A percentile compares a stretch with the other conserved stretches of the same genome.
Conservation (phyloP, 2,113 vertebrate genomes). For the Cacatua alba region DNA sequence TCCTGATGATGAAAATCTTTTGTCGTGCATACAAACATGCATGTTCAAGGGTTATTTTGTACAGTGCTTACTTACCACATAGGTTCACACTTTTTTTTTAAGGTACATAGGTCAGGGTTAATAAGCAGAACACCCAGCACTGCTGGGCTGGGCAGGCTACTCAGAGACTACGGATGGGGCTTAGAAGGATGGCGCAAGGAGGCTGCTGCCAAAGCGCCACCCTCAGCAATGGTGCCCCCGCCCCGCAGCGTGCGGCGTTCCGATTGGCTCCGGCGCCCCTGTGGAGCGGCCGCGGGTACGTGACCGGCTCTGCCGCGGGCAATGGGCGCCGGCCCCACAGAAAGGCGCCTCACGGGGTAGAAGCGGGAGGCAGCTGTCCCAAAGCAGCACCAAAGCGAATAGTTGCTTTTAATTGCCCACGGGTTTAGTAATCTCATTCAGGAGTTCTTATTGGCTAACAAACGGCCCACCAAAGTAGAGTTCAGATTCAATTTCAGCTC, state of each 20-base stretch:
- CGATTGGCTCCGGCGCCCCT: neutral
- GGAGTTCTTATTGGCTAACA: neutral
- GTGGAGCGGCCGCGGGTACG: rapidly evolving
- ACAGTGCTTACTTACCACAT: neutral
- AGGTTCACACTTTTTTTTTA: neutral
- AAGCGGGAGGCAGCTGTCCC: neutral
- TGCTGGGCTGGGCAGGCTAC: neutral
- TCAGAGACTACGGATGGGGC: neutral
- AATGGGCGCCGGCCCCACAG: neutral
- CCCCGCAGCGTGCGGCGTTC: neutral
- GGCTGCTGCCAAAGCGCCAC: neutral
- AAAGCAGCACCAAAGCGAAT: rapidly evolving
- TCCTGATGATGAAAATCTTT: conserved; percentile 4
- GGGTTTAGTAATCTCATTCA: neutral
- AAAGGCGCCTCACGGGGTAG: neutral
- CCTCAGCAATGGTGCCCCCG: neutral
- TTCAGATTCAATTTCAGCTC: neutral
- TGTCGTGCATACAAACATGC: neutral
- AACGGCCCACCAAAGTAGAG: neutral
- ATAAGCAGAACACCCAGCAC: neutral
- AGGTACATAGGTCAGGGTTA: neutral
- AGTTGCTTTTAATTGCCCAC: neutral
- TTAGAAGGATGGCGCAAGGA: neutral
- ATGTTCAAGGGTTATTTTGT: neutral
- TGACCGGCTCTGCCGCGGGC: neutral